Conservation (phyloP, 92 coral and sea anemone species). For the Epizoanthus scotinus region DNA sequence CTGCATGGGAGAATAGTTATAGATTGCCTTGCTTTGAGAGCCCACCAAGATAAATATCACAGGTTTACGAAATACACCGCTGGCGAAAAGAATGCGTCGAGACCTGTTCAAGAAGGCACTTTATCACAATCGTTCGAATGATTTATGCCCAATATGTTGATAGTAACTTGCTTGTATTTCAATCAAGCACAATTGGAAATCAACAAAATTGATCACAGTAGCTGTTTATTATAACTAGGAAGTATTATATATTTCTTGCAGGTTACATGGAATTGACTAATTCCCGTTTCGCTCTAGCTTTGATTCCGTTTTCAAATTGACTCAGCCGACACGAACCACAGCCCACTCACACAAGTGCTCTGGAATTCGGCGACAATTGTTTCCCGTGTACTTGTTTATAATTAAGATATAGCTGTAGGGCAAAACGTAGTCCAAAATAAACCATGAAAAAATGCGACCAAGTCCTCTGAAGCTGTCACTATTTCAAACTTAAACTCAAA, state of each 20-base stretch:
- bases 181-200: neutral
- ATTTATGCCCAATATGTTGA: slow-evolving; percentile 9
- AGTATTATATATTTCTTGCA: neutral
- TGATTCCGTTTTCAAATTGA: too few species aligned
- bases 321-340: neutral
- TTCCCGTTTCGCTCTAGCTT: neutral
- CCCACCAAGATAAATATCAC: too few species aligned
- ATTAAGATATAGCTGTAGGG: neutral
- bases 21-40: too few species aligned
- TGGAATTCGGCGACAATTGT: neutral
- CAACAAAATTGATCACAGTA: neutral
- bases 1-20: too few species aligned
- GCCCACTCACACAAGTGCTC: neutral
- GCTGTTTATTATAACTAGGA: neutral
- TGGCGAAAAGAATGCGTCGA: neutral
- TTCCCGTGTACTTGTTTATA: neutral
- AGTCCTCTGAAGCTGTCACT: neutral
- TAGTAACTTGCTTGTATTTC: neutral
- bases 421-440: neutral
- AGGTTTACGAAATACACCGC: too few species aligned
- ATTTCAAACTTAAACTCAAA: neutral
- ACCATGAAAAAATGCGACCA: neutral
- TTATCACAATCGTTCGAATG: neutral
- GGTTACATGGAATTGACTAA: neutral
- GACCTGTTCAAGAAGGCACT: neutral